Conservation (phyloP, 1,140 invertebrate genomes). For the Hylaeus anthracinus region DNA sequence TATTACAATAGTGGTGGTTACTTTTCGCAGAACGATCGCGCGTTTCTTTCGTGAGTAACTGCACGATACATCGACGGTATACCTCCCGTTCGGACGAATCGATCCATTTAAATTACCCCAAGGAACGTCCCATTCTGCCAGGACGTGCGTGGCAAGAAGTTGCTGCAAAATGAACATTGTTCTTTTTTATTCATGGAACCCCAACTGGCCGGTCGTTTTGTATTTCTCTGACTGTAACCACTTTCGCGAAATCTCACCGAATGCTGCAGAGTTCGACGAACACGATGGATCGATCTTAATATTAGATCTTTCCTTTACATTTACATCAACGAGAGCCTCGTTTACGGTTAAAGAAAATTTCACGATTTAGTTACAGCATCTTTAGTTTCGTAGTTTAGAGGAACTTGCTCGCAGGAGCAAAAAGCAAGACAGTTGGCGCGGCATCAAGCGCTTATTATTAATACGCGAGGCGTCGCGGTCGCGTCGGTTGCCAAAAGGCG, state of each 20-base stretch:
- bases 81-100: conserved; percentile 30
- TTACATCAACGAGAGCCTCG: neutral
- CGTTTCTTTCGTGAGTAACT: neutral
- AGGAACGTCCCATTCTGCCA: conserved; percentile 15
- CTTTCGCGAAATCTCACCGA: too few species aligned
- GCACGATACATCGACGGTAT: neutral
- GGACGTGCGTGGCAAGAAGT: conserved; percentile 9
- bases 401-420: neutral
- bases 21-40: conserved; percentile 14
- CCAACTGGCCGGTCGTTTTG: neutral
- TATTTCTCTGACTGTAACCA: neutral
- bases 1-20: conserved; percentile 36
- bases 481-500: conserved; percentile 69
- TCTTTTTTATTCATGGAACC: conserved; percentile 34
- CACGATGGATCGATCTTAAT: too few species aligned
- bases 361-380: neutral
- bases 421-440: conserved; percentile 57
- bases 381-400: neutral
- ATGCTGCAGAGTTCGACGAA: too few species aligned
- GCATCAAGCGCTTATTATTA: conserved; percentile 74
- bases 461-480: conserved; percentile 61
- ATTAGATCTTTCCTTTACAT: too few species aligned
- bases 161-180: conserved; percentile 6
- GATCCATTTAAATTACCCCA: conserved; percentile 50
- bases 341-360: conserved; percentile 6